Base-by-base conservation (phyloP, 2,113 vertebrate genomes). In the Argyrosomus japonicus region DNA sequence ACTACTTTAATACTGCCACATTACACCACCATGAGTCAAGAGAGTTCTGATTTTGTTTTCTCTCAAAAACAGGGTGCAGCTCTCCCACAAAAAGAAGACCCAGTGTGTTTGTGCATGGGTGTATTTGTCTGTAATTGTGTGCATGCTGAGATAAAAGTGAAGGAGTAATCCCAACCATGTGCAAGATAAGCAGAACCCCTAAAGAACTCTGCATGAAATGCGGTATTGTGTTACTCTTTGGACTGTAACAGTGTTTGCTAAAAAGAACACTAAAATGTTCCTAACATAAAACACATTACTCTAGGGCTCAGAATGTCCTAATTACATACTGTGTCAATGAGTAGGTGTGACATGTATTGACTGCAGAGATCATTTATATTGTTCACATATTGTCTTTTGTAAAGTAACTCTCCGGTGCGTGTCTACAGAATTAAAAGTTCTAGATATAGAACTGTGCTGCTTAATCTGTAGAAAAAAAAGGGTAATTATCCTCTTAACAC, bases 31-130 rank as follows among this genome's bases (percentile, higher is more conserved):
- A 54, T 86, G 89, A 74, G 87, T 82, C 70, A 84, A 86, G 62
- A 85, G 74, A 68, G 48, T 60, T 79, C 50, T 73, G 78, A 86
- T 88, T 85, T 79, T 53, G 62, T 68, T 87, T 77, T 82, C 56
- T 73, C 45, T 56, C 15, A 3, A 75, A 84, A 71, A 32, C 54
- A 71, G 70, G 60, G 75, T 68, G 81, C 65, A 65, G 75, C 47
- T 63, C 47, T 65, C 43, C 54, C 21, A 77, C 51, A 58, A 64
- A 76, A 76, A 75, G 15, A 72, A 60, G 47, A 36, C 48, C 47
- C 14, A 32, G 9, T 25, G 54, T 47, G 27, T 58, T 8, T 5
- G 5, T 50, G 47, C 1, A 4, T 56, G 27, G 51, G 23, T 48
- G 68, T 32, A 27, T 29, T 3, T 58, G 10, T 61, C 6, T 72